Conservation (phyloP, 2,888 invertebrate species). For the Aradus depressus region DNA sequence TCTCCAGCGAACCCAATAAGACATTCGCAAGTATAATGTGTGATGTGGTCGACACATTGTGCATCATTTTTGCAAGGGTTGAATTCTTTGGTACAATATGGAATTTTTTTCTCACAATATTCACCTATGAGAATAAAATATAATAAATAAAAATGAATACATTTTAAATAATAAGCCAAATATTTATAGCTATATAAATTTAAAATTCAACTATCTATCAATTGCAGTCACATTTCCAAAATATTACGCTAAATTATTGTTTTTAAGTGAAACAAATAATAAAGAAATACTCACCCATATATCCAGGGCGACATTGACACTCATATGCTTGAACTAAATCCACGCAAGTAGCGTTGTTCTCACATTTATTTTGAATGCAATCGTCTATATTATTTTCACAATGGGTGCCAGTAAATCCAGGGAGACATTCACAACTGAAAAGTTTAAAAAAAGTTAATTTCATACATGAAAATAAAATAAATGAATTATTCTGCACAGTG, state of each 20-base stretch:
- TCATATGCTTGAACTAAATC: slow-evolving; percentile 82
- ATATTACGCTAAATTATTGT: no score
- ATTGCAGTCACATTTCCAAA: no score
- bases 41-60: slow-evolving; percentile 72
- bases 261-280: no score
- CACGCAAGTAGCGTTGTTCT: slow-evolving; percentile 89
- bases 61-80: slow-evolving; percentile 94
- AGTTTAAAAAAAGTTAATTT: no score
- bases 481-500: no score
- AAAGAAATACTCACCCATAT: slow-evolving; percentile 51
- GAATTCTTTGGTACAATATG: slow-evolving; percentile 82
- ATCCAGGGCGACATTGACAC: slow-evolving; percentile 81
- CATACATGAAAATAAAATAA: no score
- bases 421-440: slow-evolving; percentile 72
- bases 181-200: no score
- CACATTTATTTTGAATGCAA: slow-evolving; percentile 75
- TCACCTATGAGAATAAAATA: slow-evolving; percentile 47
- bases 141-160: slow-evolving; percentile 7
- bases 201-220: no score
- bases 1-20: slow-evolving; percentile 77
- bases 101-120: slow-evolving; percentile 85
- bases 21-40: slow-evolving; percentile 80
- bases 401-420: slow-evolving; percentile 86
- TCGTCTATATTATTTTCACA: slow-evolving; percentile 97
- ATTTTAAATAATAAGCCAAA: not conserved